Conservation (phyloP, 1,140 invertebrate species). For the Coenobita brevimanus region DNA sequence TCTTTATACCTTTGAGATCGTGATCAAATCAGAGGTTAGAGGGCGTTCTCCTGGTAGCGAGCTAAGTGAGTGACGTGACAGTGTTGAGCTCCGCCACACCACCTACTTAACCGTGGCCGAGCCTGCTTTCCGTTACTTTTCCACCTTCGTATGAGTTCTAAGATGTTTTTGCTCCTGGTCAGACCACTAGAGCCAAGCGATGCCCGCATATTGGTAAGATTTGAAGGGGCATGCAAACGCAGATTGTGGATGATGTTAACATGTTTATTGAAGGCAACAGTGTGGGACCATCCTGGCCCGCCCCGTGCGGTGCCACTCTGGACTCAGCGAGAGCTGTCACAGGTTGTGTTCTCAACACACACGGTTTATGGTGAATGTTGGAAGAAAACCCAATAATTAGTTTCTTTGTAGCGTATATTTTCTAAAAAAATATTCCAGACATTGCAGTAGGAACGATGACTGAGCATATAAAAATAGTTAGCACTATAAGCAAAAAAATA, state of each 20-base stretch:
- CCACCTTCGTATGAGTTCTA: not conserved
- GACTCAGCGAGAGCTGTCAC: too few relatives aligned
- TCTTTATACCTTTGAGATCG: slow-evolving; percentile 15
- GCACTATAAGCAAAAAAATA: slow-evolving; percentile 68
- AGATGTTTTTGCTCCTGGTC: too few relatives aligned
- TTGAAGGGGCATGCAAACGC: slow-evolving; percentile 46
- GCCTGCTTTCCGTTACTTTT: not conserved
- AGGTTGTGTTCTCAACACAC: too few relatives aligned
- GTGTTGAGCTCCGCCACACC: too few relatives aligned
- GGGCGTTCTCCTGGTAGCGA: slow-evolving; percentile 41
- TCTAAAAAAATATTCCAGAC: slow-evolving; percentile 68
- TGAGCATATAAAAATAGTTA: slow-evolving; percentile 68
- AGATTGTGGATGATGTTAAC: slow-evolving; percentile 10
- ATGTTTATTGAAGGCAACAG: slow-evolving; percentile 10
- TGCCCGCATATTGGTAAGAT: not conserved
- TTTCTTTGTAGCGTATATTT: slow-evolving; percentile 67
- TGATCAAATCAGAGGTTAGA: slow-evolving; percentile 56
- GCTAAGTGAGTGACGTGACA: slow-evolving; percentile 14
- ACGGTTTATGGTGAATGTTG: slow-evolving; percentile 24
- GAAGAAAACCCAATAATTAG: slow-evolving; percentile 60
- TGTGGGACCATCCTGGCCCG: too few relatives aligned
- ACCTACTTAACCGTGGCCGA: not conserved
- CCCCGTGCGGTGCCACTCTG: too few relatives aligned
- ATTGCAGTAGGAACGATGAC: slow-evolving; percentile 64
- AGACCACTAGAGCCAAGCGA: slow-evolving; percentile 30